Conservation (phyloP, 2,888 invertebrate species). For the Drosophila seclusa region DNA sequence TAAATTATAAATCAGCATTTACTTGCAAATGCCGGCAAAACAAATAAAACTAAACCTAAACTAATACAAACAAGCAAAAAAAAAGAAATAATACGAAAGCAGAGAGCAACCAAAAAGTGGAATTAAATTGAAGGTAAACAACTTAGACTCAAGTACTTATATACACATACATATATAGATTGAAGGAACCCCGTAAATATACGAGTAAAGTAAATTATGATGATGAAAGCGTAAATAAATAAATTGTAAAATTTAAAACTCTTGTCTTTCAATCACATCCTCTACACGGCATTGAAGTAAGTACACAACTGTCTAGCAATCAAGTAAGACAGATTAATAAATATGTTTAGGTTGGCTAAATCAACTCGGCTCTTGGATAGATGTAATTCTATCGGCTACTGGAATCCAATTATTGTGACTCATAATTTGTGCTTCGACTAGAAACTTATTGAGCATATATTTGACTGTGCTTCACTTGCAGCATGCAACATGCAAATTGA, state of each 20-base stretch:
- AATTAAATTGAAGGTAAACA: slow-evolving; percentile 62
- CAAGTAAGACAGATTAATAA: too few relatives aligned
- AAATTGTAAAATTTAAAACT: slow-evolving; percentile 60
- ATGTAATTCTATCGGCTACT: background rate
- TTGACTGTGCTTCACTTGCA: slow-evolving; percentile 15
- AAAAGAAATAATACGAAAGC: slow-evolving; percentile 29
- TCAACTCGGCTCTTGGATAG: too few relatives aligned
- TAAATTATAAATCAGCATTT: slow-evolving; percentile 62
- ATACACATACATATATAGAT: slow-evolving; percentile 43
- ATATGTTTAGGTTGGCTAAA: background rate
- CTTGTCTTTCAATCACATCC: background rate
- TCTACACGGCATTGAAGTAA: background rate
- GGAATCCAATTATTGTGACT: background rate
- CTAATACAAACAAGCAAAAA: slow-evolving; percentile 20
- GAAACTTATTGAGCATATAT: slow-evolving; percentile 12
- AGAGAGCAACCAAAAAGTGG: slow-evolving; percentile 59
- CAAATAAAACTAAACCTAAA: slow-evolving; percentile 30
- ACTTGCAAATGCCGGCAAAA: slow-evolving; percentile 58
- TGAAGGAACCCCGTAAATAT: slow-evolving; percentile 52
- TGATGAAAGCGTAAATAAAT: slow-evolving; percentile 64
- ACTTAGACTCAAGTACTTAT: slow-evolving; percentile 75
- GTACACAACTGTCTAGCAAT: background rate
- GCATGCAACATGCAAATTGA: slow-evolving; percentile 27
- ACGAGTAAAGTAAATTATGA: slow-evolving; percentile 60
- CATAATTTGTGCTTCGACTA: background rate